Conservation (phyloP, 2,113 vertebrate genomes). For the Talpa occidentalis region DNA sequence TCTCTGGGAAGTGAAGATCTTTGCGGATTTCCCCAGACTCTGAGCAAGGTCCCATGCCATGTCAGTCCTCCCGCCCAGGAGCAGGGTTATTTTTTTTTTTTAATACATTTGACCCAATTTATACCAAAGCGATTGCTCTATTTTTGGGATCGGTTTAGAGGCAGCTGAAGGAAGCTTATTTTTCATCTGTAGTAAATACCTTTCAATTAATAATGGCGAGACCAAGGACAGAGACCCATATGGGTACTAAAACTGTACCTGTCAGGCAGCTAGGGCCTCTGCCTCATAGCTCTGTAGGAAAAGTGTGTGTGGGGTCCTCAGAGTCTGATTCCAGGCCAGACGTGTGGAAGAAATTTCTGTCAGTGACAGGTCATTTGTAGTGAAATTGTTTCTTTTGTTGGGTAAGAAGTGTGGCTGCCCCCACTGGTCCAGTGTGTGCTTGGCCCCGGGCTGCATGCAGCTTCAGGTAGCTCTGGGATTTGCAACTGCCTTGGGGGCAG, state of each 20-base stretch:
- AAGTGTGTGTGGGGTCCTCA: not conserved
- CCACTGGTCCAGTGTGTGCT: not conserved
- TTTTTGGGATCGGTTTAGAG: conserved; percentile 76
- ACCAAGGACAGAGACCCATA: conserved; percentile 26
- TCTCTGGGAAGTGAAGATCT: conserved; percentile 41
- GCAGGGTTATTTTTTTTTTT: not conserved
- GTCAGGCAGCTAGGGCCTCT: not conserved
- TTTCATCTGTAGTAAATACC: conserved; percentile 77
- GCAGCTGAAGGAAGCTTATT: conserved; percentile 72
- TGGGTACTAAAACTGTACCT: not conserved
- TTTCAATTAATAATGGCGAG: conserved; percentile 60
- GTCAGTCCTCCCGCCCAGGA: conserved; percentile 40
- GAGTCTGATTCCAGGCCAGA: not conserved
- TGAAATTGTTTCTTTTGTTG: not conserved
- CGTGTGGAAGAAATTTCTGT: not conserved
- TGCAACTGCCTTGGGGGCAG: conserved; percentile 57
- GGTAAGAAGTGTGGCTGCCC: not conserved
- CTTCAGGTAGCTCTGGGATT: conserved; percentile 36
- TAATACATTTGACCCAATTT: conserved; percentile 79
- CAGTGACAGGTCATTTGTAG: not conserved
- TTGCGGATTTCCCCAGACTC: conserved; percentile 20
- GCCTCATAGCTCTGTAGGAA: not conserved
- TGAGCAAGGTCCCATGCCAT: conserved; percentile 60
- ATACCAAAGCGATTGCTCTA: conserved; percentile 76
- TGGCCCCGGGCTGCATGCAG: not conserved